Conservation (phyloP, 2,113 vertebrate species). For the Aphelocoma coerulescens region DNA sequence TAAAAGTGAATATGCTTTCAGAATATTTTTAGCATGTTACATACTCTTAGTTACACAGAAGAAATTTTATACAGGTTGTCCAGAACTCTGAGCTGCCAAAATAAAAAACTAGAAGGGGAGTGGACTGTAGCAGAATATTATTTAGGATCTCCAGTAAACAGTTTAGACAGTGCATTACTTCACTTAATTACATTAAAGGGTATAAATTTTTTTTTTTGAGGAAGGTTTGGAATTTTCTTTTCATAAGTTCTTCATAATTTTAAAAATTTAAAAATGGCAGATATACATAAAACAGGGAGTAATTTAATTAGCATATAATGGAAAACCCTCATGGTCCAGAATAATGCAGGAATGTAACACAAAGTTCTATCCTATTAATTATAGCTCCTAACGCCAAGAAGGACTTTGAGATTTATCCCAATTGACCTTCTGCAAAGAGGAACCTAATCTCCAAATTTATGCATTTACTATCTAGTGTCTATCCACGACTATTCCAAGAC, state of each 20-base stretch:
- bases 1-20: background rate
- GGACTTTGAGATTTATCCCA: background rate
- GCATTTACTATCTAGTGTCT: background rate
- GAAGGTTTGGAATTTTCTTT: background rate
- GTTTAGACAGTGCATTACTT: background rate
- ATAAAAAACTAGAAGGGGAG: background rate
- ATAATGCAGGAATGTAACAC: background rate
- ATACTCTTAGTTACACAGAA: background rate
- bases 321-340: background rate
- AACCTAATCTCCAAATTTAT: background rate
- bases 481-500: background rate
- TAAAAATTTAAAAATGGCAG: background rate
- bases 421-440: background rate
- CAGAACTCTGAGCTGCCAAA: background rate
- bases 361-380: background rate
- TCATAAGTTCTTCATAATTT: background rate
- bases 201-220: background rate
- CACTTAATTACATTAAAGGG: background rate
- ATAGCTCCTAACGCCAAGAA: background rate
- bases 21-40: constrained; percentile 4
- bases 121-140: background rate
- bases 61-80: background rate
- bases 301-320: background rate
- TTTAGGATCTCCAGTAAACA: background rate
- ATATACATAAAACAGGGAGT: background rate